Conservation (phyloP, 2,797 vertebrate genomes). For the Clamator glandarius region DNA sequence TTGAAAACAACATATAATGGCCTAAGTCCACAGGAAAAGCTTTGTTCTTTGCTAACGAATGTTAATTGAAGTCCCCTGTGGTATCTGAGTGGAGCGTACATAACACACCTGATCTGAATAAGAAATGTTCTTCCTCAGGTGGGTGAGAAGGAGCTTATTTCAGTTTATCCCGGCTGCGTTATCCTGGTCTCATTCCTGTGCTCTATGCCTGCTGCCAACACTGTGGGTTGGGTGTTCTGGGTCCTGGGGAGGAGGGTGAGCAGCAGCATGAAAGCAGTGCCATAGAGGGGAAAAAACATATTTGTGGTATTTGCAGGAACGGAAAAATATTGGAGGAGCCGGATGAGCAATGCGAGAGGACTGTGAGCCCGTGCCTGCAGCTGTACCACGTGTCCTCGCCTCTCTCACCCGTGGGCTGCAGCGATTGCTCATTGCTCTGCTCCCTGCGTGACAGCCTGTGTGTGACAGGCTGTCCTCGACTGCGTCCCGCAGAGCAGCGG, state of each 20-base stretch:
- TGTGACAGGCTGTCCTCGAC: rapidly evolving
- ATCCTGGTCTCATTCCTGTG: not conserved
- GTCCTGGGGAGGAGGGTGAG: not conserved
- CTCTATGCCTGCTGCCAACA: too few relatives aligned
- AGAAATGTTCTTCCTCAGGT: not conserved
- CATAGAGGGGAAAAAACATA: too few relatives aligned
- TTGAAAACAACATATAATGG: not conserved
- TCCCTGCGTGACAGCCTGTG: rapidly evolving
- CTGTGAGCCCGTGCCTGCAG: not conserved
- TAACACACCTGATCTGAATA: not conserved
- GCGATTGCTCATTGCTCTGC: not conserved
- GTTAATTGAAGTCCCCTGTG: not conserved
- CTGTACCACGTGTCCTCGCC: too few relatives aligned
- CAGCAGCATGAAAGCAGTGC: not conserved
- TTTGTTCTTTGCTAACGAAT: not conserved
- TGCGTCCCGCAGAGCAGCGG: rapidly evolving
- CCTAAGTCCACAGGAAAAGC: not conserved
- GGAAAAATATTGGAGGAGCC: not conserved
- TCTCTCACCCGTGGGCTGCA: not conserved
- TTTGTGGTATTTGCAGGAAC: not conserved
- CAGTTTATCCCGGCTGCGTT: not conserved
- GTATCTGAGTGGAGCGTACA: too few relatives aligned
- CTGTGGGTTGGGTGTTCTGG: rapidly evolving
- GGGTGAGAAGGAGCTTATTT: not conserved
- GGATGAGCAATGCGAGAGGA: not conserved